These are phyloP conservation scores for Mallotus villosus DNA, from an alignment of 2,797 vertebrate species.

Conservation along the genomic window DNA sequence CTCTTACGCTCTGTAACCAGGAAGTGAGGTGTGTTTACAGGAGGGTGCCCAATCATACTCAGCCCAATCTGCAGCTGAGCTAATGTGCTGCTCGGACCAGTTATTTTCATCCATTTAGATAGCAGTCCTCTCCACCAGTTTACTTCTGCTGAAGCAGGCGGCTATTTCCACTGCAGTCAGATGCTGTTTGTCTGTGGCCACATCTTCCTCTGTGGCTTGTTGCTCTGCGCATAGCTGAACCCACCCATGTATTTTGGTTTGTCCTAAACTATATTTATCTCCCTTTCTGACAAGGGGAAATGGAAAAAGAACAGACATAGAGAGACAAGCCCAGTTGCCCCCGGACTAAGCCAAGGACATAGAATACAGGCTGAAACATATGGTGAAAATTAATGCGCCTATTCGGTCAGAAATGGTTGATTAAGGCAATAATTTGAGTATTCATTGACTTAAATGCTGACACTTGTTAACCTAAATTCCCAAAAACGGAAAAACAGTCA, in stretches of 20 bases:
- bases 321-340: conserved; percentile 43
- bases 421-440: too few relatives aligned
- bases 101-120: conserved; percentile 87
- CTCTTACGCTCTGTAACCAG: conserved; percentile 58
- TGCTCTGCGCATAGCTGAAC: conserved; percentile 81
- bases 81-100: conserved; percentile 76
- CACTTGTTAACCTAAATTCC: background rate
- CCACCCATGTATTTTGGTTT: conserved; percentile 92
- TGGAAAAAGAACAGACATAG: conserved; percentile 76
- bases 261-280: conserved; percentile 91
- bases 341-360: background rate
- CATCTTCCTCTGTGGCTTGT: conserved; percentile 86
- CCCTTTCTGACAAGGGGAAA: conserved; percentile 82
- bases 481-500: background rate
- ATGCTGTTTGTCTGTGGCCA: conserved; percentile 83
- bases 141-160: conserved; percentile 51
- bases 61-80: conserved; percentile 65
- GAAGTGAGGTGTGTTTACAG: conserved; percentile 65
- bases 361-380: background rate
- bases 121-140: conserved; percentile 66
- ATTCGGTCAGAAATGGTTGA: too few relatives aligned
- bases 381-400: background rate
- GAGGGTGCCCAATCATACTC: conserved; percentile 74
- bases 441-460: background rate
- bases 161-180: conserved; percentile 83